Evolutionary conservation across 2,113 vertebrate genomes (phyloP), one percentile per base, ranked within the genome.

Genomic region (Aegithalos caudatus): DNA sequence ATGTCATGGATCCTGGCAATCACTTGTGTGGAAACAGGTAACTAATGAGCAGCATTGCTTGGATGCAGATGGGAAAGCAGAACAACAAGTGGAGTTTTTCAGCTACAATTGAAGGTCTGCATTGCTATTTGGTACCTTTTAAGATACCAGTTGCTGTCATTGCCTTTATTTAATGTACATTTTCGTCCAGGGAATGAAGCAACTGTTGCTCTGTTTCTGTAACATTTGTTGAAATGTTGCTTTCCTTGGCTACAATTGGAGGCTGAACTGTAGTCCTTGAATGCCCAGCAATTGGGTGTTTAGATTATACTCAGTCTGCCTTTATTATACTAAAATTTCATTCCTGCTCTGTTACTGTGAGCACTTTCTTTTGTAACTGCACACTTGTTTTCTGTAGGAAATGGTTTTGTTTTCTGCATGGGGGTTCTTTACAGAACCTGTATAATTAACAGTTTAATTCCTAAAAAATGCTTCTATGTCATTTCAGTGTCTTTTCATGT

Each of bases 121-220:
- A 5, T 31, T 80, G 50, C 53, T 44, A 0, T 54, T 50, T 67
- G 78, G 12, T 15, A 14, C 16, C 42, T 69, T 45, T 81, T 54
- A 24, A 56, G 14, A 40, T 6, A 2, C 10, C 31, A 12, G 1
- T 48, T 31, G 27, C 21, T 62, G 15, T 40, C 14, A 0, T 18
- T 60, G 18, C 0, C 3, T 86, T 66, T 56, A 16, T 78, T 88
- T 85, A 35, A 44, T 0, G 53, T 25, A 19, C 5, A 0, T 28
- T 73, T 76, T 69, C 22, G 53, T 60, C 19, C 19, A 9, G n/a
- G 54, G 42, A 76, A 29, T 48, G 54, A 66, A 54, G 78, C 54
- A 88, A 69, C 45, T 3, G 0, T 58, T 60, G 28, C 54, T 61
- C 51, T 42, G 18, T n/a, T 42, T 42, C 25, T 85, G 16, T 35